Percentiles rank a stretch among this genome's conserved stretches.
Evolutionary conservation across 2,888 invertebrate genomes (phyloP).

Genomic region (Furcula furcula): DNA sequence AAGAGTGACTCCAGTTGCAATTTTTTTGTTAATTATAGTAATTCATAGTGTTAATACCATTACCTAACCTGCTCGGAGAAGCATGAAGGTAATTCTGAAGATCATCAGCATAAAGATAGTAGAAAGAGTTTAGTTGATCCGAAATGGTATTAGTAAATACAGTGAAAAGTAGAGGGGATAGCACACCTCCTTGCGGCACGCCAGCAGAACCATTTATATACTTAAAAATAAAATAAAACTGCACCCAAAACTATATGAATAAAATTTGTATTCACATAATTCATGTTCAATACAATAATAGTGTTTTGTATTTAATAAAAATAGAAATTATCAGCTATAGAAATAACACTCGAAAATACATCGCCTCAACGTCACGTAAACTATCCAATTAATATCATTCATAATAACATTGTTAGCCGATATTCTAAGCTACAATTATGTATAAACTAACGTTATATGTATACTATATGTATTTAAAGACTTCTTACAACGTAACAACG

Average conservation of each 20-base stretch:
- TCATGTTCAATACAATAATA: constrained; percentile 68
- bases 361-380: constrained; percentile 66
- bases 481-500: constrained; percentile 28
- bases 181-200: no score
- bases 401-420: constrained; percentile 30
- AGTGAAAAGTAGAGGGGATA: no score
- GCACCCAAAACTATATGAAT: constrained; percentile 66
- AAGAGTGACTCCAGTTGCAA: no score
- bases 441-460: constrained; percentile 27
- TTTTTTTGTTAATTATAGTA: no score
- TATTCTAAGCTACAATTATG: constrained; percentile 23
- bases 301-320: constrained; percentile 69
- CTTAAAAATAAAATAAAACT: constrained; percentile 61
- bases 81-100: no score
- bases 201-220: no score
- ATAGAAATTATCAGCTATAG: constrained; percentile 72
- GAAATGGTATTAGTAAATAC: no score
- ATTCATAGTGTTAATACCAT: no score
- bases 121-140: no score
- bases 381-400: constrained; percentile 31
- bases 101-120: no score
- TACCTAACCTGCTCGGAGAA: no score
- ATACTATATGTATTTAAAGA: constrained; percentile 25
- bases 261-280: constrained; percentile 78
- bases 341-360: constrained; percentile 79